Evolutionary conservation across 2,888 invertebrate species (phyloP).

Genomic region (Amaurobius ferox): DNA sequence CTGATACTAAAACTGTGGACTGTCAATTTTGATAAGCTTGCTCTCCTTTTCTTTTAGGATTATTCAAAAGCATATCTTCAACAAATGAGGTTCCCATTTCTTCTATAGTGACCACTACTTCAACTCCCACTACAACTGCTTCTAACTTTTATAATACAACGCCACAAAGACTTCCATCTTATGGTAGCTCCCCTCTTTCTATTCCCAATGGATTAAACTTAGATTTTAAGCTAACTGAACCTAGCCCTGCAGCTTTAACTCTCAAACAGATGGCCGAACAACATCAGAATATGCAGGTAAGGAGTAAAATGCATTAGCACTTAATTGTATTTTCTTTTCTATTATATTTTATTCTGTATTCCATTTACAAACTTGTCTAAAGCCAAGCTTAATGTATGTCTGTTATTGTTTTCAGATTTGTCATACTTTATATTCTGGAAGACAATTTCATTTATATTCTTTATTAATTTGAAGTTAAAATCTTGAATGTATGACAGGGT

Average conservation of each 20-base stretch:
- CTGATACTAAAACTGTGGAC: too few species aligned
- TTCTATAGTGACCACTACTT: constrained; percentile 2
- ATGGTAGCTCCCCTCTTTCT: constrained; percentile 14
- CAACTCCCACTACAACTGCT: constrained; percentile 73
- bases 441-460: too few species aligned
- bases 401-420: too few species aligned
- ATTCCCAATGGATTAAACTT: constrained; percentile 52
- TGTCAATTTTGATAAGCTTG: not conserved
- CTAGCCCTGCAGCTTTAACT: constrained; percentile 94
- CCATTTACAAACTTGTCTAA: too few species aligned
- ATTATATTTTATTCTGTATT: too few species aligned
- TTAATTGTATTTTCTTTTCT: too few species aligned
- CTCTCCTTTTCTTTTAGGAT: constrained; percentile 7
- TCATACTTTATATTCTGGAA: too few species aligned
- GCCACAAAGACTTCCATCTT: constrained; percentile 34
- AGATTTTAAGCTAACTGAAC: constrained; percentile 73
- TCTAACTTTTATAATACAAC: constrained; percentile 28
- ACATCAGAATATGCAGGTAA: constrained; percentile 85
- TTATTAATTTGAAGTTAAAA: too few species aligned
- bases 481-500: too few species aligned
- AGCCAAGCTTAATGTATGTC: too few species aligned
- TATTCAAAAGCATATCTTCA: constrained; percentile 36
- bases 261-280: constrained; percentile 98
- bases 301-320: too few species aligned
- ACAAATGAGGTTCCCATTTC: constrained; percentile 30